Conservation (phyloP, 2,113 vertebrate genomes). For the Gadus macrocephalus region DNA sequence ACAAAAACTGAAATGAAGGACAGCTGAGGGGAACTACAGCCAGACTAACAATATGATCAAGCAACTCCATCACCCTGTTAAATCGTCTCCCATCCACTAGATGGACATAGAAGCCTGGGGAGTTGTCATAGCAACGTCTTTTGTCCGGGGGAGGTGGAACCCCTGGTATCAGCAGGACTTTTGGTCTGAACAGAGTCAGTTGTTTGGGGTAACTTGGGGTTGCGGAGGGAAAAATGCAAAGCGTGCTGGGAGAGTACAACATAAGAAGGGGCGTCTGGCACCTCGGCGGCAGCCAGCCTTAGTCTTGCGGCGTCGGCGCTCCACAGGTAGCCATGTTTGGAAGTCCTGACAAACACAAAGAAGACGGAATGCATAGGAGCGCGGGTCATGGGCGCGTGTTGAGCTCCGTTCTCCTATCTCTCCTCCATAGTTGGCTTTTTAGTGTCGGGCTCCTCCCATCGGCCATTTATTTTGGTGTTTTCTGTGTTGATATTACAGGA, state of each 20-base stretch:
- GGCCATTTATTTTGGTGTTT: background rate
- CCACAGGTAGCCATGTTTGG: constrained; percentile 75
- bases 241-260: constrained; percentile 74
- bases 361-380: constrained; percentile 47
- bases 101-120: constrained; percentile 13
- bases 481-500: background rate
- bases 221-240: constrained; percentile 69
- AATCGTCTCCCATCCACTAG: constrained; percentile 14
- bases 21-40: no score
- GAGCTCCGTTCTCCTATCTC: background rate
- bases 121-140: constrained; percentile 57
- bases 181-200: constrained; percentile 39
- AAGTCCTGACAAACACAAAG: constrained; percentile 73
- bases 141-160: constrained; percentile 48
- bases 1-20: no score
- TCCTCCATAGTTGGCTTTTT: background rate
- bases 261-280: constrained; percentile 59
- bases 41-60: no score
- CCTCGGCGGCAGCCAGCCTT: constrained; percentile 61
- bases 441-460: background rate
- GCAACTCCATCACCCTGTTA: constrained; percentile 4
- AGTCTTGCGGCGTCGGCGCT: constrained; percentile 58
- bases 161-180: constrained; percentile 58
- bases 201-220: constrained; percentile 72
- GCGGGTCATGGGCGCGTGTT: constrained; percentile 14